Evolutionary conservation across 2,113 vertebrate genomes (phyloP).

Genomic region (Carassius carassius): DNA sequence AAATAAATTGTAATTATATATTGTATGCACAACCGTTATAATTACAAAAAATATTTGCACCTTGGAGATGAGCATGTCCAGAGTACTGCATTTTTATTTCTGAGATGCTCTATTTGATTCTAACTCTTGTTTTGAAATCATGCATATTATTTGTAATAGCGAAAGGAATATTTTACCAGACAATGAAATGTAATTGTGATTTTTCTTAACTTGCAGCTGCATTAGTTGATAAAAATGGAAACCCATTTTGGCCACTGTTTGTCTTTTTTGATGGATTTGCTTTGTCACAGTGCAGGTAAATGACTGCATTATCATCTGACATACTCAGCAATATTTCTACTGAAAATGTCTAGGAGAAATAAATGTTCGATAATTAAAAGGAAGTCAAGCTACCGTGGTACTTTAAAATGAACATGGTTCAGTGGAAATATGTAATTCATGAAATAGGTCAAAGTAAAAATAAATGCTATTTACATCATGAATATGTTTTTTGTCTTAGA

Average conservation of each 20-base stretch:
- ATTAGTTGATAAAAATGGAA: slow-evolving; percentile 34
- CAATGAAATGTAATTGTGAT: slow-evolving; percentile 8
- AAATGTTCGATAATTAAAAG: neutral
- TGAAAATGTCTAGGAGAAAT: neutral
- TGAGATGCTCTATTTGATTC: slow-evolving; percentile 6
- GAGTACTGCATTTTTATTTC: slow-evolving; percentile 26
- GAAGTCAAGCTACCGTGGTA: neutral
- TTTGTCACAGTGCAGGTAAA: neutral
- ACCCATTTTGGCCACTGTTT: neutral
- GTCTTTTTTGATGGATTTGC: neutral
- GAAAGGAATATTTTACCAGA: slow-evolving; percentile 25
- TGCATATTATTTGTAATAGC: slow-evolving; percentile 4
- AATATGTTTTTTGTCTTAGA: no score
- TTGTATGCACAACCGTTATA: slow-evolving; percentile 13
- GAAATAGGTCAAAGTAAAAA: neutral
- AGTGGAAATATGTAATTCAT: neutral
- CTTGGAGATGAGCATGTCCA: slow-evolving; percentile 14
- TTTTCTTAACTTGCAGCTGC: slow-evolving; percentile 4
- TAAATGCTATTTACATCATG: no score
- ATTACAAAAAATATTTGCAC: slow-evolving; percentile 17
- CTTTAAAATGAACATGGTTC: neutral
- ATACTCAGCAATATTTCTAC: neutral
- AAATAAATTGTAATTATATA: slow-evolving; percentile 23
- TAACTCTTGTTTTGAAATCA: neutral
- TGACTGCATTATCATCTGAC: neutral